Percentiles rank a stretch among this genome's conserved stretches.
These are phyloP conservation scores for Hirudinaria manillensis DNA, from an alignment of 2,888 invertebrate species.

Conservation along the genomic window DNA sequence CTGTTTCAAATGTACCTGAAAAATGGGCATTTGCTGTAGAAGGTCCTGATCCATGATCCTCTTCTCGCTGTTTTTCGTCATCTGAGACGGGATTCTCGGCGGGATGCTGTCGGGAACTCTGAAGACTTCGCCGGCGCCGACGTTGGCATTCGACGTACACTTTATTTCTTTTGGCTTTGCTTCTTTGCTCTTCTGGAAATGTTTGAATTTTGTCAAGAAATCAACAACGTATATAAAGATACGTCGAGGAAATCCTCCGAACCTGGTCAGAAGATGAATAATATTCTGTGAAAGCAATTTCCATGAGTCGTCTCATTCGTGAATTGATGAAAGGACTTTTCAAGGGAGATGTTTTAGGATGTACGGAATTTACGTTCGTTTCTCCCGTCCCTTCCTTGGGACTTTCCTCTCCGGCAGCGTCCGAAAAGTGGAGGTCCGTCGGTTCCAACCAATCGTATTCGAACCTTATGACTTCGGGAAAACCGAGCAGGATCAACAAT, in stretches of 20 bases:
- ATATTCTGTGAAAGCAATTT: slow-evolving; percentile 3
- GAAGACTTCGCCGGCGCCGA: neutral
- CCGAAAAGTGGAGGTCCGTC: neutral
- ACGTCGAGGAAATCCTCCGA: neutral
- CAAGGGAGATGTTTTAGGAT: neutral
- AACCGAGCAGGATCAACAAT: neutral
- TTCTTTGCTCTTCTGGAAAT: neutral
- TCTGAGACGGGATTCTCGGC: slow-evolving; percentile 5
- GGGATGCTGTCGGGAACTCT: slow-evolving; percentile 10
- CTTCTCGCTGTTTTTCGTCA: slow-evolving; percentile 5
- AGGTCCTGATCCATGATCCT: slow-evolving; percentile 15
- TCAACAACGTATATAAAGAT: neutral
- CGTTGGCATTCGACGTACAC: neutral
- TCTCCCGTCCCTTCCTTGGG: too few relatives aligned
- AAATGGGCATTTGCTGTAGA: slow-evolving; percentile 25
- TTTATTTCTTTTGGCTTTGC: neutral
- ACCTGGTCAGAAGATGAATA: neutral
- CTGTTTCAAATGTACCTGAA: slow-evolving; percentile 8
- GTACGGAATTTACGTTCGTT: too few relatives aligned
- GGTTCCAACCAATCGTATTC: slow-evolving; percentile 15
- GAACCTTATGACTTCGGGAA: neutral
- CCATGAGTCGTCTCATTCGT: neutral
- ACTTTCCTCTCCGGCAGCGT: neutral
- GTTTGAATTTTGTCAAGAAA: too few relatives aligned
- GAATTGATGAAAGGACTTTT: neutral